Evolutionary conservation across 2,888 invertebrate species (phyloP).

Genomic region (Lycocerus yunnanus): DNA sequence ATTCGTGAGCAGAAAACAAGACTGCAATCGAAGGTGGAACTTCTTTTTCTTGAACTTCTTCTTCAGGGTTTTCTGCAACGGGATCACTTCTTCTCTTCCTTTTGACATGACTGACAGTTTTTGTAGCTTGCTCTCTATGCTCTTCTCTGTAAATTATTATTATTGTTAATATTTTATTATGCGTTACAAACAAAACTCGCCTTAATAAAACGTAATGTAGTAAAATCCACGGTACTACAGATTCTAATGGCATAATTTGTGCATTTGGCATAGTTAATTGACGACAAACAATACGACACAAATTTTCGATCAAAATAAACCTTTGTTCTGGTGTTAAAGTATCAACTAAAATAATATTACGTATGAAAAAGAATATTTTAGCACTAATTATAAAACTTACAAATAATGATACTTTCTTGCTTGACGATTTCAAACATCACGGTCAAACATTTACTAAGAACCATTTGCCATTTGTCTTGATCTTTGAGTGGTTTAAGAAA

Average conservation of each 20-base stretch:
- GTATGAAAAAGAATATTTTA: slow-evolving; percentile 40
- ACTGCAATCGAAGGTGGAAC: slow-evolving; percentile 76
- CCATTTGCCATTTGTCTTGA: slow-evolving; percentile 52
- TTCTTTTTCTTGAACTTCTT: slow-evolving; percentile 57
- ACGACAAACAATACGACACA: slow-evolving; percentile 76
- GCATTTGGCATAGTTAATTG: slow-evolving; percentile 75
- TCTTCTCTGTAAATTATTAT: slow-evolving; percentile 61
- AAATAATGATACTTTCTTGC: slow-evolving; percentile 59
- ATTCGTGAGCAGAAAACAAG: slow-evolving; percentile 83
- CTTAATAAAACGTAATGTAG: slow-evolving; percentile 77
- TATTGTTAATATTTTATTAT: not conserved
- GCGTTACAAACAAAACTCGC: slow-evolving; percentile 46
- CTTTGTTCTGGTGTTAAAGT: slow-evolving; percentile 63
- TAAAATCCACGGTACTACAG: slow-evolving; percentile 81
- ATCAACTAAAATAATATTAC: slow-evolving; percentile 41
- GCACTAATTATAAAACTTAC: slow-evolving; percentile 50
- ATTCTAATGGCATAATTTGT: slow-evolving; percentile 69
- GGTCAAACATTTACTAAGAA: slow-evolving; percentile 54
- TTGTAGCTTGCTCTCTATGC: slow-evolving; percentile 66
- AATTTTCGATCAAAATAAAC: slow-evolving; percentile 71
- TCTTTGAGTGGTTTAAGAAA: slow-evolving; percentile 56
- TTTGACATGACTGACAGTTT: slow-evolving; percentile 48
- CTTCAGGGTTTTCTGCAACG: slow-evolving; percentile 36
- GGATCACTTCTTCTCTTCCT: slow-evolving; percentile 41
- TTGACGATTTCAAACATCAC: slow-evolving; percentile 59